phyloP scores from a whole-genome alignment of 2,888 invertebrate species.

The Drosophila greeni region DNA sequence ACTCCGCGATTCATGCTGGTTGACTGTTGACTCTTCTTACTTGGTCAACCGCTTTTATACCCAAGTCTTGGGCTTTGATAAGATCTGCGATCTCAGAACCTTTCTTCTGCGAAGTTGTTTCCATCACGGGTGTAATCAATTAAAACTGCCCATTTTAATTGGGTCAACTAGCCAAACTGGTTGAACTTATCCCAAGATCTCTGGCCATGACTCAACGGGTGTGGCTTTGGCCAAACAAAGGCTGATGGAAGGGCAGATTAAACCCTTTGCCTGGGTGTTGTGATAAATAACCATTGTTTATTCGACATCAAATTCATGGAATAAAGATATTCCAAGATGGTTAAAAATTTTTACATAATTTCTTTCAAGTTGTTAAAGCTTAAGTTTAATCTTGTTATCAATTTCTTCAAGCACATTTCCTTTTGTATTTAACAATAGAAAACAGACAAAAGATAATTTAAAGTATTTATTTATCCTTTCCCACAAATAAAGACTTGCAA shows the following conservation, averaged over 20 bases:
- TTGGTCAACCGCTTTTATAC: slow-evolving; percentile 48
- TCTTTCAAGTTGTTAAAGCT: not conserved
- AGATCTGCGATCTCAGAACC: slow-evolving; percentile 41
- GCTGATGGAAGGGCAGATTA: slow-evolving; percentile 5
- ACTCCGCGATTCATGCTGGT: slow-evolving; percentile 41
- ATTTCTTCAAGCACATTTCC: not conserved
- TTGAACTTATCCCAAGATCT: slow-evolving; percentile 18
- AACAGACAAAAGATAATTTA: not conserved
- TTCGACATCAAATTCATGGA: not conserved
- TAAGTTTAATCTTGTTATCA: not conserved
- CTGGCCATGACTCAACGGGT: slow-evolving; percentile 17
- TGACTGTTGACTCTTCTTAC: slow-evolving; percentile 37
- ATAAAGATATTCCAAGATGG: not conserved
- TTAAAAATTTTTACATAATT: not conserved
- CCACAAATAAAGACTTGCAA: not conserved
- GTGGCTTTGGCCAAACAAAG: slow-evolving; percentile 3
- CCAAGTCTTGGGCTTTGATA: slow-evolving; percentile 31
- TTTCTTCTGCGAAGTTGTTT: slow-evolving; percentile 52
- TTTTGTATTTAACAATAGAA: not conserved
- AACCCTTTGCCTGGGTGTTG: slow-evolving; percentile 1
- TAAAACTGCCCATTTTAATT: slow-evolving; percentile 37
- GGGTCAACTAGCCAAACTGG: slow-evolving; percentile 50
- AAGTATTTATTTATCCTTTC: not conserved
- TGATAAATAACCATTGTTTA: slow-evolving; percentile 3
- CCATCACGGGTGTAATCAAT: slow-evolving; percentile 42